Conservation (phyloP, 2,113 vertebrate genomes). For the Sinosuthora webbiana region DNA sequence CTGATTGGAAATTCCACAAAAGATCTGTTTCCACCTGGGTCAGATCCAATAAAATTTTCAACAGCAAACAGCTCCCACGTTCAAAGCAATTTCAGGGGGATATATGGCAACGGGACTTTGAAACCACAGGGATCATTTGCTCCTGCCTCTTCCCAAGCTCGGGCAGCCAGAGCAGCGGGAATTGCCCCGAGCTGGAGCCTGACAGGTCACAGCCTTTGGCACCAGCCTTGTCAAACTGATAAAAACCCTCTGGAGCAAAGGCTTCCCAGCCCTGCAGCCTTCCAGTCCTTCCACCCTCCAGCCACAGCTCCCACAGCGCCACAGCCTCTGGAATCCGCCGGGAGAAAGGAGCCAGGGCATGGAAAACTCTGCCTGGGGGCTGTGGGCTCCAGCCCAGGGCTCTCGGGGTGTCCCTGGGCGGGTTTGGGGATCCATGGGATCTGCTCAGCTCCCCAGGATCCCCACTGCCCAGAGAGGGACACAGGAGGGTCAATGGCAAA, state of each 20-base stretch:
- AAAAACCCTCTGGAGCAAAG: not conserved
- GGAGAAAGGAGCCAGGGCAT: not conserved
- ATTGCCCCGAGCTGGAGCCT: not conserved
- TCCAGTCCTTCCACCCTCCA: not conserved
- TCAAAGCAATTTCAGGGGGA: not conserved
- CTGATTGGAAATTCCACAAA: not conserved
- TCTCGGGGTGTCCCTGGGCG: not conserved
- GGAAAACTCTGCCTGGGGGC: not conserved
- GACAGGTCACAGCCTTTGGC: constrained; percentile 16
- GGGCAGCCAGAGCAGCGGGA: not conserved
- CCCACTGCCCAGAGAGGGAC: rapidly evolving
- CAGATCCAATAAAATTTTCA: rapidly evolving
- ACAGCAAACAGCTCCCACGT: not conserved
- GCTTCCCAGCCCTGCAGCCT: not conserved
- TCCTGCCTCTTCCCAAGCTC: not conserved
- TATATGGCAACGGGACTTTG: not conserved
- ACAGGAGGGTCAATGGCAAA: rapidly evolving
- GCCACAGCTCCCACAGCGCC: not conserved
- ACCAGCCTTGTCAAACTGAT: not conserved
- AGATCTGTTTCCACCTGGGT: not conserved
- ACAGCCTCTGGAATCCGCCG: not conserved
- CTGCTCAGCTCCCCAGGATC: not conserved
- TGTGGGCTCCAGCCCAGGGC: not conserved
- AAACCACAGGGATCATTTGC: not conserved
- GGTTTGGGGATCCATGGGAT: not conserved